Evolutionary conservation across 2,113 vertebrate genomes (phyloP), one percentile per base, ranked within the genome.

Genomic region (Lutjanus erythropterus): DNA sequence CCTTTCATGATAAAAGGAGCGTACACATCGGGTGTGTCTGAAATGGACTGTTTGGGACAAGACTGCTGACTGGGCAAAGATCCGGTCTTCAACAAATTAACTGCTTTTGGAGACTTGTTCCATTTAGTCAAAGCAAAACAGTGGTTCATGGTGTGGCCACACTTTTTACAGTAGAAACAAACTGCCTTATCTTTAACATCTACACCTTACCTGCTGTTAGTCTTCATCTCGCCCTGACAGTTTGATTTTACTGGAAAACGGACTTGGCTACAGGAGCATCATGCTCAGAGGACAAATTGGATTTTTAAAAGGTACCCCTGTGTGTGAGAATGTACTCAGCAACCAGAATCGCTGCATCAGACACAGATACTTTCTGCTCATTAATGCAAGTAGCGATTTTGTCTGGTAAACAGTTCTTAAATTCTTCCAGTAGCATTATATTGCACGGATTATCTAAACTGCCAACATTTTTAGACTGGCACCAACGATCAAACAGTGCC

Each of bases 101-200:
- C n/a, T 7, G 44, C 15, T 12, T 49, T 73, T 3, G 70, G 21
- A 9, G 1, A n/a, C 11, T 33, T 58, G 1, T 58, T 56, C 9
- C 10, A n/a, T 42, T 46, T 71, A 3, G 44, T n/a, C 3, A 72
- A n/a, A 1, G 21, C 27, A 49, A 60, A 72, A 37, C 69, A 58
- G 1, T 49, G 0, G 0, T 60, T 75, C 2, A 75, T 46, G 8
- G 27, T 66, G 27, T 75, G 73, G 6, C 49, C 73, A 53, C 23
- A 16, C 25, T 66, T 66, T 1, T 46, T 75, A 31, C 73, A 66
- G 3, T 56, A 66, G 18, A 55, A 44, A 11, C 37, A 75, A n/a
- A 62, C 33, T n/a, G 25, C 15, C 3, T n/a, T 64, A 0, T 52
- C 44, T 18, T 21, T 61, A 14, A 9, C 44, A 2, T 12, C 53